Percentiles rank a stretch among this genome's conserved stretches.
These are phyloP conservation scores for Limnephilus rhombicus DNA, from an alignment of 2,888 invertebrate species.

Conservation along the genomic window DNA sequence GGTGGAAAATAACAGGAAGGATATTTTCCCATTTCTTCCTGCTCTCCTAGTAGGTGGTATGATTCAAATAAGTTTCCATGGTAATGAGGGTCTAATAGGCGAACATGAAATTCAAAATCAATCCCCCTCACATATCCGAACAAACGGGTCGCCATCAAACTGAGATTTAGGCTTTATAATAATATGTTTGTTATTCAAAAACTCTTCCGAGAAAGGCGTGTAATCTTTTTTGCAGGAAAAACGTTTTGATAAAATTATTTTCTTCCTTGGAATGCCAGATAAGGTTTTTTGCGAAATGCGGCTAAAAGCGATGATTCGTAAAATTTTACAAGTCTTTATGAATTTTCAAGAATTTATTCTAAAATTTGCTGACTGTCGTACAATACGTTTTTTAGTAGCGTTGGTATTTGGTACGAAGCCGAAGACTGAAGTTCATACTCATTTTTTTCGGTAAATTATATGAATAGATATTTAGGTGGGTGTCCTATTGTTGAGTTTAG, in stretches of 20 bases:
- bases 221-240: neutral
- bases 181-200: conserved; percentile 3
- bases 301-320: neutral
- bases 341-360: neutral
- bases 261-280: neutral
- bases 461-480: neutral
- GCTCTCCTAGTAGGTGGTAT: neutral
- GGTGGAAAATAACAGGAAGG: neutral
- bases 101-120: neutral
- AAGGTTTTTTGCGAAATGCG: neutral
- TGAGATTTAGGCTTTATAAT: neutral
- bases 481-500: neutral
- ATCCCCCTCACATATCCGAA: neutral
- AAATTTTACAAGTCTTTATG: neutral
- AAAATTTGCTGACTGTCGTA: neutral
- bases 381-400: neutral
- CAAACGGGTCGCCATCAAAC: conserved; percentile 5
- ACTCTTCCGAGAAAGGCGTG: neutral
- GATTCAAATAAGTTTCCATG: conserved; percentile 8
- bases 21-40: neutral
- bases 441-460: neutral
- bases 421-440: neutral
- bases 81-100: conserved; percentile 18
- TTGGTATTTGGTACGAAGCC: neutral
- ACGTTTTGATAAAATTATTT: neutral